Base-by-base conservation (phyloP, 2,888 invertebrate genomes). In the Drosophila niveifrons region DNA sequence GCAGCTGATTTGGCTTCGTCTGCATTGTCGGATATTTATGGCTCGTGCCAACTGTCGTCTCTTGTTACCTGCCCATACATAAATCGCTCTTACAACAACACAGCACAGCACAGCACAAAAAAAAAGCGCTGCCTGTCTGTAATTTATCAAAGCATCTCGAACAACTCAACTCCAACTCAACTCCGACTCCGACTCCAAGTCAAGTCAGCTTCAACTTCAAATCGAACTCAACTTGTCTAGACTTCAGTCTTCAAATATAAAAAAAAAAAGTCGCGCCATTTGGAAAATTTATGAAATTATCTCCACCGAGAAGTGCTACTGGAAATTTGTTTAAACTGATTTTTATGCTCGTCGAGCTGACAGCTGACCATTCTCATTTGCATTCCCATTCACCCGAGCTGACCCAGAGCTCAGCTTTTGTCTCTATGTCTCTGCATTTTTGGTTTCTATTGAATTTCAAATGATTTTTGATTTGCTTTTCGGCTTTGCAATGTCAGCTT, bases 11-110 rank as follows among this genome's bases (percentile, higher is more conserved):
- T 78, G 58, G 59, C 51, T 13, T 70, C 66, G 69, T 72, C 81
- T 62, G 50, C 66, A 51, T 64, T 53, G 11, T 23, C 23, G 66
- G 66, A 75, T 82, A 79, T 86, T 75, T 88, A 82, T 86, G 88
- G 87, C 88, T 86, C 88, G 86, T 88, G 86, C 88, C 88, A 76
- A 66, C 71, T 75, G 82, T 76, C 84, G 82, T 84, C 77, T 79
- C 77, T 78, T 69, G 80, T 80, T 82, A 78, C 78, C 72, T 67
- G 67, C 50, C 68, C 67, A 66, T 50, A 74, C 72, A 78, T 62
- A 78, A 75, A 68, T 78, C 67, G 72, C 67, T 68, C 47, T 36
- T 52, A 58, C 61, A 65, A 63, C 47, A 56, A 43, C 55, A 56
- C 18, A 67, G 18, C 44, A 44, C 50, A 43, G 31, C 13, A 15